Percentiles rank a stretch among this genome's conserved stretches.
Conservation (phyloP, 2,113 vertebrate species). For the Artemisiospiza belli region DNA sequence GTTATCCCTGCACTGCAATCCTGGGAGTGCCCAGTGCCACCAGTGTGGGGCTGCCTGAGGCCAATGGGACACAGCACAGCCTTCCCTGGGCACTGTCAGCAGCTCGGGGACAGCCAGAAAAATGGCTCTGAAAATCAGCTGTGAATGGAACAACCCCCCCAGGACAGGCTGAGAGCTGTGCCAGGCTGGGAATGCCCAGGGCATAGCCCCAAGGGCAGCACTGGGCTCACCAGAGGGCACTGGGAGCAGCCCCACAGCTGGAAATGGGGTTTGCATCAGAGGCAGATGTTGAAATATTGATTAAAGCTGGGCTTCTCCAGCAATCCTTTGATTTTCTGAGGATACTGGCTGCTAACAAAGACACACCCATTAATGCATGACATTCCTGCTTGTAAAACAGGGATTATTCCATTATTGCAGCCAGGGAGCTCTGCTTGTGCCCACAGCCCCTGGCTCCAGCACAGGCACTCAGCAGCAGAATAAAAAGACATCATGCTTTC, state of each 20-base stretch:
- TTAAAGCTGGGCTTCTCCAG: conserved; percentile 7
- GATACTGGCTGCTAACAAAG: conserved; percentile 29
- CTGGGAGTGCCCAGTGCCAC: neutral
- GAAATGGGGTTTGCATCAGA: neutral
- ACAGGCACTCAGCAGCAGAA: neutral
- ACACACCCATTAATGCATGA: neutral
- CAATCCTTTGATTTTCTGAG: conserved; percentile 29
- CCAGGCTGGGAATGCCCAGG: neutral
- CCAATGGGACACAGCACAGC: neutral
- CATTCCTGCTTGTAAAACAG: conserved; percentile 33
- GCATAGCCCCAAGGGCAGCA: no score
- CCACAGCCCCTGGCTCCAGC: neutral
- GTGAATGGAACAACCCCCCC: neutral
- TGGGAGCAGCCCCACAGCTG: neutral
- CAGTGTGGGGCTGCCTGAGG: neutral
- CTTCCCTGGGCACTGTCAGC: neutral
- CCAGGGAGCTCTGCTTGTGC: neutral
- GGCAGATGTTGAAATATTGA: conserved; percentile 29
- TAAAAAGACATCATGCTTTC: neutral
- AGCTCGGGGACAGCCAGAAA: neutral
- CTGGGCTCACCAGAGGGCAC: neutral
- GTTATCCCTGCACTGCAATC: neutral
- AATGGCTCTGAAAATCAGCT: neutral
- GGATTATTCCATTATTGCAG: neutral
- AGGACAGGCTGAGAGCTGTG: neutral